A percentile compares a stretch with the other conserved stretches of the same genome.
These are phyloP conservation scores for Ptychoptera contaminata DNA, from an alignment of 2,888 invertebrate species.

Conservation along the genomic window DNA sequence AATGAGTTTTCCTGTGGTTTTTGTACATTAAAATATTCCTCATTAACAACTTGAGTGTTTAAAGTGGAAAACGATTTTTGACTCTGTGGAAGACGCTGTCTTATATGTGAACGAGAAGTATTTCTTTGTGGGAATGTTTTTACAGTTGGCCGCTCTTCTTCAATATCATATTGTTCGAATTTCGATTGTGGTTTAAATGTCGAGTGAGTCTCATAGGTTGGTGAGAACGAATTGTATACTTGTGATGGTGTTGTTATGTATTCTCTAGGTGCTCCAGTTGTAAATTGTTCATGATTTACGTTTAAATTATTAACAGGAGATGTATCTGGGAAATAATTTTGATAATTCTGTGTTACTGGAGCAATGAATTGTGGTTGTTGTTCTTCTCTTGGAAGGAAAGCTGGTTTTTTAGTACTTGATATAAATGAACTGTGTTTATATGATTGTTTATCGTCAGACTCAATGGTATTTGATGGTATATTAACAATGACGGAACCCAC, in stretches of 20 bases:
- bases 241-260: background rate
- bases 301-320: background rate
- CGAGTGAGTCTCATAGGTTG: no score
- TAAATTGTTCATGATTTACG: background rate
- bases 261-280: background rate
- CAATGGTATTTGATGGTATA: slow-evolving; percentile 18
- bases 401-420: slow-evolving; percentile 9
- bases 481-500: slow-evolving; percentile 73
- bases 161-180: no score
- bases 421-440: slow-evolving; percentile 17
- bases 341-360: background rate
- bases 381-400: background rate
- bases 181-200: no score
- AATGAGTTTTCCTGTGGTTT: background rate
- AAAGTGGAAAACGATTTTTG: slow-evolving; percentile 22
- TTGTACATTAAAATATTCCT: slow-evolving; percentile 21
- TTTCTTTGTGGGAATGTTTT: slow-evolving; percentile 7
- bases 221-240: no score
- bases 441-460: slow-evolving; percentile 1
- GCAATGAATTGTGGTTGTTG: slow-evolving; percentile 3
- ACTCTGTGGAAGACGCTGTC: slow-evolving; percentile 9
- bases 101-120: slow-evolving; percentile 21
- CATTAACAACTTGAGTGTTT: slow-evolving; percentile 22
- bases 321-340: background rate
- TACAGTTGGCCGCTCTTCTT: no score